phyloP scores from a whole-genome alignment of 1,140 invertebrate species.

The Caenorhabditis brenneri region DNA sequence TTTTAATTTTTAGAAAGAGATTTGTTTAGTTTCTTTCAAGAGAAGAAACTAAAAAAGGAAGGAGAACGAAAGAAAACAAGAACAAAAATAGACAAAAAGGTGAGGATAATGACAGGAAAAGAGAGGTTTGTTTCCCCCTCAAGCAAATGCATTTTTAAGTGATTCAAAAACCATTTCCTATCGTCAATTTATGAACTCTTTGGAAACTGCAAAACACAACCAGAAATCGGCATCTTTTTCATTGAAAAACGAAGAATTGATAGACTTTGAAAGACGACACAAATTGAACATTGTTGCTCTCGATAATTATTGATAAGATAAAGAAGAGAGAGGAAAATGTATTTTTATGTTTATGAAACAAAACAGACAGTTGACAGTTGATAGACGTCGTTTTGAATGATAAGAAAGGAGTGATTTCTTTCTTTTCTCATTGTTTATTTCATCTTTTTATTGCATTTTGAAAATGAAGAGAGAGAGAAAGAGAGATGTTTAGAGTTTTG shows the following conservation, averaged over 20 bases:
- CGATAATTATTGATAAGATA: background rate
- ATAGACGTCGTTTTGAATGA: background rate
- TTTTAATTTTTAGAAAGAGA: background rate
- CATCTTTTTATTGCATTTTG: background rate
- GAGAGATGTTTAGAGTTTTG: background rate
- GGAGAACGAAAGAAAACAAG: background rate
- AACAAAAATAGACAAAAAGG: background rate
- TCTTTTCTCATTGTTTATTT: background rate
- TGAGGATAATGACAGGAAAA: constrained; percentile 10
- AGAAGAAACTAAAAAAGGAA: background rate
- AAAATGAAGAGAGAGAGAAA: background rate
- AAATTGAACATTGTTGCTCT: constrained; percentile 4
- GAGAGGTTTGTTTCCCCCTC: background rate
- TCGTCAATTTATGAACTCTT: constrained; percentile 1
- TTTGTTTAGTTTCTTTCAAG: background rate
- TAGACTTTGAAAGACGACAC: too few species aligned
- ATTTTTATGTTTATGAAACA: constrained; percentile 22
- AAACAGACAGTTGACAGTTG: background rate
- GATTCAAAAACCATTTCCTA: background rate
- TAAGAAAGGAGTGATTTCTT: background rate
- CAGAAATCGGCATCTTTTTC: constrained; percentile 26
- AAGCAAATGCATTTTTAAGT: constrained; percentile 31
- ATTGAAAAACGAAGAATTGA: background rate
- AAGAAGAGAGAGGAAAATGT: background rate
- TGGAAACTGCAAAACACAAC: background rate